These are phyloP conservation scores for Athetis lepigone DNA, from an alignment of 2,888 invertebrate species.

Conservation along the genomic window DNA sequence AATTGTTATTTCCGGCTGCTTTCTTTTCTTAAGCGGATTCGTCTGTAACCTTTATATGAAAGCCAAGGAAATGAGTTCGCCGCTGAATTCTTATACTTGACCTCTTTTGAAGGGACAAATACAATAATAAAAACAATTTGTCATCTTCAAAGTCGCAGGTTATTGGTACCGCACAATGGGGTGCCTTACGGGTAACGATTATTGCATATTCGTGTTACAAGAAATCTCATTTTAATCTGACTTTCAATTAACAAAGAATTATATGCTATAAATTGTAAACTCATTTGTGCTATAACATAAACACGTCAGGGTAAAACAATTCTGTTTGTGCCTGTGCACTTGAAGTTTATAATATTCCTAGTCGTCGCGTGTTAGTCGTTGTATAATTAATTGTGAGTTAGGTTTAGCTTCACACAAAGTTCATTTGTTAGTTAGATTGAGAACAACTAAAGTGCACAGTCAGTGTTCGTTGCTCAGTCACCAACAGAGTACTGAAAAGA, in stretches of 20 bases:
- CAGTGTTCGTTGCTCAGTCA: conserved; percentile 22
- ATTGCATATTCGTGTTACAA: conserved; percentile 4
- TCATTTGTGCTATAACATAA: conserved; percentile 40
- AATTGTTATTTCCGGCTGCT: conserved; percentile 89
- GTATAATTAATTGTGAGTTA: conserved; percentile 57
- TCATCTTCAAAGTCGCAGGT: conserved; percentile 54
- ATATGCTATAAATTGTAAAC: conserved; percentile 38
- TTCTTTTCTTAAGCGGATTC: conserved; percentile 87
- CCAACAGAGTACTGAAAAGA: conserved; percentile 29
- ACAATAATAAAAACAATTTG: conserved; percentile 75
- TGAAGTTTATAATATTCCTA: conserved; percentile 55
- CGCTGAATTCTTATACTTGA: conserved; percentile 82
- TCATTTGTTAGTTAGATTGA: conserved; percentile 53
- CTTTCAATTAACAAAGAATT: too few relatives aligned
- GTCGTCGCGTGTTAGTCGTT: conserved; percentile 44
- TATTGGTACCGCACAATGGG: conserved; percentile 30
- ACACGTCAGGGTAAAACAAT: conserved; percentile 28
- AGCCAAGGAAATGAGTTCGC: conserved; percentile 86
- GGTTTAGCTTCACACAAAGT: conserved; percentile 52
- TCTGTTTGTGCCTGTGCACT: conserved; percentile 46
- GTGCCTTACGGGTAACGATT: conserved; percentile 3
- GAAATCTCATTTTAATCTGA: conserved; percentile 20
- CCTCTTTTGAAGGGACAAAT: conserved; percentile 78
- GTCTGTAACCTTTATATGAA: conserved; percentile 82
- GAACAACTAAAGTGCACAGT: conserved; percentile 42